These are phyloP conservation scores for Nannoperca obscura DNA, from an alignment of 2,797 vertebrate species.

Conservation along the genomic window DNA sequence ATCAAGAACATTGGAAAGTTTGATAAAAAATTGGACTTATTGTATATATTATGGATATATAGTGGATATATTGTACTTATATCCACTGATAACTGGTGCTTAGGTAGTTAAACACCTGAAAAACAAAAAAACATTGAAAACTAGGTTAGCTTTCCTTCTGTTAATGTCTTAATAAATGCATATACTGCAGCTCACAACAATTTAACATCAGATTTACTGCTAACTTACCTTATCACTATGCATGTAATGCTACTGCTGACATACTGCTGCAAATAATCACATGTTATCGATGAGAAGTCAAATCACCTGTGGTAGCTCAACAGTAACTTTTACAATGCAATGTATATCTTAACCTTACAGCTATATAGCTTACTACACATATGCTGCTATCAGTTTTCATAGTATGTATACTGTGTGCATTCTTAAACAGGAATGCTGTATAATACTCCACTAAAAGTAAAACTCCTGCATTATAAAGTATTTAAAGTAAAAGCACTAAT, in stretches of 20 bases:
- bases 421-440: not conserved
- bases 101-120: constrained; percentile 4
- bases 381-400: not conserved
- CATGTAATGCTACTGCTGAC: not conserved
- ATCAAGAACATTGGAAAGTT: not conserved
- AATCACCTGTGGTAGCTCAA: not conserved
- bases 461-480: too few species aligned
- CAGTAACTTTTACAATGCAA: not conserved
- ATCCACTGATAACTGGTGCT: not conserved
- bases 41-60: too few species aligned
- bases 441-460: too few species aligned
- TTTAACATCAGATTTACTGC: not conserved
- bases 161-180: not conserved
- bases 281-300: not conserved
- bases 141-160: not conserved
- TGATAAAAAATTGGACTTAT: too few species aligned
- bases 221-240: not conserved
- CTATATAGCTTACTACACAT: not conserved
- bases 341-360: not conserved
- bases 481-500: too few species aligned
- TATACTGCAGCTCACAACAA: not conserved
- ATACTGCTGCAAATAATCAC: not conserved
- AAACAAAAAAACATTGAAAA: not conserved
- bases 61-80: too few species aligned
- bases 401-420: not conserved